phyloP scores from a whole-genome alignment of 2,797 vertebrate species.

The Lycodopsis pacificus region DNA sequence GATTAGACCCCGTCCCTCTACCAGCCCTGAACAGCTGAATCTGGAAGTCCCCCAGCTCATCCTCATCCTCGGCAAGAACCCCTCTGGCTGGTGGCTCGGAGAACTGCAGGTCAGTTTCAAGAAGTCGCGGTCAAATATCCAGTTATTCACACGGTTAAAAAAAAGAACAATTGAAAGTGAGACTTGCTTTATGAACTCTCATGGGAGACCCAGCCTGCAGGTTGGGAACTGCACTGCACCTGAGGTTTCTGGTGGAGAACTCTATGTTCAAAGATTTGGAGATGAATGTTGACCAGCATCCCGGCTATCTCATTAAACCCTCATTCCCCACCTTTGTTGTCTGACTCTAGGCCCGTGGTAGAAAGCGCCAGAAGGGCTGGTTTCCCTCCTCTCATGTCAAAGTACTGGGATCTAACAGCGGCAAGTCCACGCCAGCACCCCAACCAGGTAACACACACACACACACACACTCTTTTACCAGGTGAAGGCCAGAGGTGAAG shows the following conservation, averaged over 20 bases:
- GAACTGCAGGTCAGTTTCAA: conserved; percentile 92
- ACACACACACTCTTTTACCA: conserved; percentile 5
- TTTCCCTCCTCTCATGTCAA: conserved; percentile 95
- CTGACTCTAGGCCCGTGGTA: conserved; percentile 91
- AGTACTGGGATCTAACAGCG: conserved; percentile 91
- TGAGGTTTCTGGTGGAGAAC: background rate
- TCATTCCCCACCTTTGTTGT: background rate
- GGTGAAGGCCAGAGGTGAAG: background rate
- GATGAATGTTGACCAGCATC: background rate
- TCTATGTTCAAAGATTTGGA: conserved; percentile 6
- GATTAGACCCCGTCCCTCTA: conserved; percentile 84
- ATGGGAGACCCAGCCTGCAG: background rate
- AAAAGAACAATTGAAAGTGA: background rate
- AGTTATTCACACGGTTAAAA: background rate
- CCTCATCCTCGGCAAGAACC: conserved; percentile 91
- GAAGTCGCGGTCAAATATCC: background rate
- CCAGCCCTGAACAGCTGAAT: conserved; percentile 89
- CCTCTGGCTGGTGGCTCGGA: conserved; percentile 96
- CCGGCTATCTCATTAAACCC: background rate
- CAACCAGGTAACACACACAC: conserved; percentile 82
- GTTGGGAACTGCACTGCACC: background rate
- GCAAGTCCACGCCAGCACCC: conserved; percentile 89
- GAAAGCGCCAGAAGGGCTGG: conserved; percentile 98
- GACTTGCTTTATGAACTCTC: background rate
- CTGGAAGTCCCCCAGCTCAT: conserved; percentile 94